phyloP scores from a whole-genome alignment of 2,113 vertebrate genomes.

The Entosphenus tridentatus region DNA sequence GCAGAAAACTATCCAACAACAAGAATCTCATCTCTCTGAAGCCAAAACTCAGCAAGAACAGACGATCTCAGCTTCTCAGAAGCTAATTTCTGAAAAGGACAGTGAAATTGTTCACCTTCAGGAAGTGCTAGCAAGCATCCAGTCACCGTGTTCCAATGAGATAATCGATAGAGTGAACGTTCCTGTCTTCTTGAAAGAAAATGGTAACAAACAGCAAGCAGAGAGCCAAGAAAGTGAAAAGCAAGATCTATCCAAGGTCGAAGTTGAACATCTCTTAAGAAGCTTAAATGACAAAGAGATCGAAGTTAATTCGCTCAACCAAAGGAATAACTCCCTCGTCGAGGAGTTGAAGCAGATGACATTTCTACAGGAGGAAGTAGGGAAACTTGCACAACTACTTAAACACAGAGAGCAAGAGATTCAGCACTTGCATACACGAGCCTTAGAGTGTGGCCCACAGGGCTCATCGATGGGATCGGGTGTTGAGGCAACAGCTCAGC shows the following conservation, averaged over 20 bases:
- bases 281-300: conserved; percentile 78
- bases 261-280: conserved; percentile 54
- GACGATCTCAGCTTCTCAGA: conserved; percentile 38
- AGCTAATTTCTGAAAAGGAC: conserved; percentile 47
- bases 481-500: conserved; percentile 51
- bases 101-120: conserved; percentile 49
- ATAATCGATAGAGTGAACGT: conserved; percentile 8
- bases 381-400: conserved; percentile 60
- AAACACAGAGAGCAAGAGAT: conserved; percentile 81
- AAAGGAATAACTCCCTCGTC: conserved; percentile 59
- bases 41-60: conserved; percentile 44
- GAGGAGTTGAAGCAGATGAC: conserved; percentile 56
- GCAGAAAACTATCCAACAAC: conserved; percentile 43
- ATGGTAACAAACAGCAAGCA: conserved; percentile 22
- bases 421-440: conserved; percentile 50
- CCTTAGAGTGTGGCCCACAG: conserved; percentile 11
- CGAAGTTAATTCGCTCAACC: conserved; percentile 68
- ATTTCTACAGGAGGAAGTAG: conserved; percentile 50
- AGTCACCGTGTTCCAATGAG: conserved; percentile 26
- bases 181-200: background rate
- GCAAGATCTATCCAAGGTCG: conserved; percentile 76
- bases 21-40: conserved; percentile 50
- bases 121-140: conserved; percentile 34
- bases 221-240: conserved; percentile 80
- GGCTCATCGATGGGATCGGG: conserved; percentile 36